phyloP scores from a whole-genome alignment of 2,888 invertebrate genomes.

The Imbricaverruca yamaguchii region DNA sequence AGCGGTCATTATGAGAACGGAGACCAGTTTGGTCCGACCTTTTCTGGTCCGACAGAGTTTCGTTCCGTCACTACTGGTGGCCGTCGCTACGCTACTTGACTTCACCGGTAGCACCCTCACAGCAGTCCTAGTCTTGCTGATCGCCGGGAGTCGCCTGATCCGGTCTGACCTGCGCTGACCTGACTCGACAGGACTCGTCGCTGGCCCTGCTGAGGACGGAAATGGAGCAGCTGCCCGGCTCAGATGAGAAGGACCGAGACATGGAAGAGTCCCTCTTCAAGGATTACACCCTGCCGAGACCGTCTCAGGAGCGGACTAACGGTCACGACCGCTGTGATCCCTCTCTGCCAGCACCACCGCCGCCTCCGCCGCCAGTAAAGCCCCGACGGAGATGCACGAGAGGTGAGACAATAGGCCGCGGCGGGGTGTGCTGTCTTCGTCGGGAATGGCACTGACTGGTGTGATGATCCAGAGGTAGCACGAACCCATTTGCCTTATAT shows the following conservation, averaged over 20 bases:
- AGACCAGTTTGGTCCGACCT: too few relatives aligned
- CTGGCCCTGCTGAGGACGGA: constrained; percentile 5
- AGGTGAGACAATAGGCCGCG: not conserved
- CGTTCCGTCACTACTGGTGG: too few relatives aligned
- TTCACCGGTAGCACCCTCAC: too few relatives aligned
- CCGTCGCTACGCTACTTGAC: too few relatives aligned
- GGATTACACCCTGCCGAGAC: constrained; percentile 5
- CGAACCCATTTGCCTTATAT: too few relatives aligned
- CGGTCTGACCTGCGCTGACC: not conserved
- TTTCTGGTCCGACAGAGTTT: too few relatives aligned
- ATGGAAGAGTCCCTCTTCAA: constrained; percentile 13
- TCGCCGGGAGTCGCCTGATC: too few relatives aligned
- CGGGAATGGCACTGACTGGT: too few relatives aligned
- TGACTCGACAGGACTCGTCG: not conserved
- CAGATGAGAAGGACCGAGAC: not conserved
- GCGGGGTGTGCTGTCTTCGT: too few relatives aligned
- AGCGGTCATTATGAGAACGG: too few relatives aligned
- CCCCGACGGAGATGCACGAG: not conserved
- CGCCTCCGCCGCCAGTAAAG: constrained; percentile 14
- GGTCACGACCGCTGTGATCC: constrained; percentile 49
- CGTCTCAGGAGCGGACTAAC: constrained; percentile 53
- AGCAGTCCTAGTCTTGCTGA: too few relatives aligned
- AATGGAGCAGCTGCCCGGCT: not conserved
- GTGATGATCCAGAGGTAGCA: too few relatives aligned
- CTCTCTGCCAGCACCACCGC: constrained; percentile 55